Evolutionary conservation across 2,888 invertebrate genomes (phyloP).

Genomic region (Mythimna ferrago): DNA sequence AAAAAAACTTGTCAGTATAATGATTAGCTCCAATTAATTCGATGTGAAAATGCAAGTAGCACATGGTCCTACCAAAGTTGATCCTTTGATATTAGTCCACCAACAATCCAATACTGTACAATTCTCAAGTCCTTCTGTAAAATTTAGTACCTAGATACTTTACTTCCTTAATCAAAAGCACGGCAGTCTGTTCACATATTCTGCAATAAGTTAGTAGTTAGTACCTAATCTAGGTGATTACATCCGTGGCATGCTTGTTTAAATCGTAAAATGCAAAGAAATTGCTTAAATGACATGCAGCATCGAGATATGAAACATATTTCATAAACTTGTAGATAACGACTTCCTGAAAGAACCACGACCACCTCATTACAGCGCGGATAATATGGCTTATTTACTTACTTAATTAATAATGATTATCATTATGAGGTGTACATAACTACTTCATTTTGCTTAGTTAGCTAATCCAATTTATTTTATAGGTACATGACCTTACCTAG

Average conservation of each 20-base stretch:
- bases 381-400: neutral
- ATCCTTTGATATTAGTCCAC: conserved; percentile 7
- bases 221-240: neutral
- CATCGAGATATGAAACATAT: neutral
- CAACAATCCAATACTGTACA: neutral
- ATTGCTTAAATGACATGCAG: neutral
- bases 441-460: conserved; percentile 25
- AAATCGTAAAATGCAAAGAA: conserved; percentile 4
- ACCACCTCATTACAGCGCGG: neutral
- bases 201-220: neutral
- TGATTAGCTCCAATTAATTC: neutral
- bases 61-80: neutral
- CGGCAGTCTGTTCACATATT: neutral
- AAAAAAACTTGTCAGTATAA: neutral
- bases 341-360: neutral
- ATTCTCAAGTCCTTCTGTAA: neutral
- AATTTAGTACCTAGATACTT: neutral
- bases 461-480: conserved; percentile 30
- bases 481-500: conserved; percentile 32
- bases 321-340: conserved; percentile 3
- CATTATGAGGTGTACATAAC: neutral
- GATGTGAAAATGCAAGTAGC: neutral
- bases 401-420: neutral
- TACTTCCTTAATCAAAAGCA: neutral
- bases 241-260: neutral